These are phyloP conservation scores for Eciton burchellii DNA, from an alignment of 1,140 invertebrate species.

Conservation along the genomic window DNA sequence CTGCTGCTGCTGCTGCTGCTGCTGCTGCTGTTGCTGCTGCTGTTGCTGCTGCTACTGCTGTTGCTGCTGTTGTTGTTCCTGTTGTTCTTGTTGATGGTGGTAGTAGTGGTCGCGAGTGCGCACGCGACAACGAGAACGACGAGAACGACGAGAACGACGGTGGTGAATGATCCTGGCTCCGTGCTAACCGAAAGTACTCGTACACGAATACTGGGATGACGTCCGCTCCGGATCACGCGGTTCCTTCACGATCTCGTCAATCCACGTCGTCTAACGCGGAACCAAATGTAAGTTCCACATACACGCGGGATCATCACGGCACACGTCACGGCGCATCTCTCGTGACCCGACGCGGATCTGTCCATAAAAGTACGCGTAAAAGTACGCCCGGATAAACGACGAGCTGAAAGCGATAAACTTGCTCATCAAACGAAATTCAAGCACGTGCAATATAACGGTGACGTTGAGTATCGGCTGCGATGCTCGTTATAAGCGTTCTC, in stretches of 20 bases:
- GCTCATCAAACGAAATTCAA: not conserved
- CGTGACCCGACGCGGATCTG: not conserved
- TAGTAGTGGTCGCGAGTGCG: conserved; percentile 72
- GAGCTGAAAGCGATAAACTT: not conserved
- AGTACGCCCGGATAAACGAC: not conserved
- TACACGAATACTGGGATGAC: conserved; percentile 76
- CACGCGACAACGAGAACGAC: conserved; percentile 62
- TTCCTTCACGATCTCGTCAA: conserved; percentile 75
- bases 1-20: conserved; percentile 11
- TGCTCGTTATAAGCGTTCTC: not conserved
- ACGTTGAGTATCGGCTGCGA: not conserved
- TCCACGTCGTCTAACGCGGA: conserved; percentile 76
- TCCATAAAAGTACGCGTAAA: not conserved
- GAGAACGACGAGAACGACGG: conserved; percentile 59
- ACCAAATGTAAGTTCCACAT: conserved; percentile 76
- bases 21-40: conserved; percentile 22
- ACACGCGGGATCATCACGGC: conserved; percentile 7
- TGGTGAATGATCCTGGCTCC: conserved; percentile 75
- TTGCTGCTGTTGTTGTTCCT: conserved; percentile 25
- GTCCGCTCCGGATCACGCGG: conserved; percentile 77
- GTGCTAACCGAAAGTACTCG: conserved; percentile 69
- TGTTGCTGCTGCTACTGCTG: conserved; percentile 40
- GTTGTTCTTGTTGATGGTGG: conserved; percentile 41
- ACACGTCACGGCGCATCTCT: not conserved
- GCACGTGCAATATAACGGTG: not conserved